Base-by-base conservation (phyloP, 2,888 invertebrate species). In the Ferrisia virgata region DNA sequence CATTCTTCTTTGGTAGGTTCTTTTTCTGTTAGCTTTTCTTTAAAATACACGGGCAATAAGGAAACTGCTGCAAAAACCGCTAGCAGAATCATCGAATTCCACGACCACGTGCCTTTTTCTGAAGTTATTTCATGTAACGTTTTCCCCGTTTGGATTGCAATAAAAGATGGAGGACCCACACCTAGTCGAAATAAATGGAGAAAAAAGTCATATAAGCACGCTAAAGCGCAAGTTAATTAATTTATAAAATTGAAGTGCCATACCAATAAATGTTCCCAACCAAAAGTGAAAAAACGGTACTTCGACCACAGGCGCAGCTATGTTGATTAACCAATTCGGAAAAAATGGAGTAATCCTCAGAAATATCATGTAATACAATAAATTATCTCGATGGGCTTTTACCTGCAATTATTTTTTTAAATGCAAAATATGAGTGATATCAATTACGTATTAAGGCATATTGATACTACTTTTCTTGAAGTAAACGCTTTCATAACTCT, bases 241-340 rank as follows among this genome's bases (percentile, higher is more conserved):
- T n/a, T n/a, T 13, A 13, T 40, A 82, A 87, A 28, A 15, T 64
- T 79, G 72, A 72, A 22, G 1, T 53, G 15, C 33, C 91, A 90
- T 88, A 94, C 94, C 96, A 86, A 99, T 91, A 89, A 99, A 98
- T 85, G 99, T 99, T 86, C 99, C 99, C 85, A 97, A 88, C 86
- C 96, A 96, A 90, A 99, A 99, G 85, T 96, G 96, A 86, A 92
- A 88, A 85, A 99, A 89, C 0, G 98, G 98, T 47, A 99, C 98
- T 87, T 97, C 97, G 87, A 99, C 95, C 47, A 99, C 95, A 58
- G 99, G 99, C 86, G 98, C 96, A 0, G 96, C 94, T 88, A 99
- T 92, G 90, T 98, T 98, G 86, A 98, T 98, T 89, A 99, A 98
- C 99, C 99, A 99, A 89, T 99, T 99, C 8, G 99, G 99, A 87